Conservation (phyloP, 2,888 invertebrate species). For the Prosapia bicincta region DNA sequence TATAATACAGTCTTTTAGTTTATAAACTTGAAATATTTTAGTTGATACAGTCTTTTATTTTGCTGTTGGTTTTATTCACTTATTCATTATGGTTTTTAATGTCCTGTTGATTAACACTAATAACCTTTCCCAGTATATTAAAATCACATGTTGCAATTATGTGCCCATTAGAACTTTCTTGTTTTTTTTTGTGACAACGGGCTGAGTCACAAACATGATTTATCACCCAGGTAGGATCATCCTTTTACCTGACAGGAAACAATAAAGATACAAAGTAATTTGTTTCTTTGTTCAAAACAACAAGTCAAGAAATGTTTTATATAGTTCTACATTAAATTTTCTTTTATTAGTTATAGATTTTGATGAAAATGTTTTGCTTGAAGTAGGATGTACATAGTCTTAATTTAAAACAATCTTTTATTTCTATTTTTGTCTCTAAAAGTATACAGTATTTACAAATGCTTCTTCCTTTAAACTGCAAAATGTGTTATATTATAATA, state of each 20-base stretch:
- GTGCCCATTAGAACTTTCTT: conserved; percentile 8
- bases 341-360: background rate
- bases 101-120: background rate
- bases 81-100: conserved; percentile 17
- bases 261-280: conserved; percentile 11
- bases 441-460: too few species aligned
- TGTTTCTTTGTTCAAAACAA: conserved; percentile 13
- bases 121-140: conserved; percentile 16
- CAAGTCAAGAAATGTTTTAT: conserved; percentile 6
- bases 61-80: too few species aligned
- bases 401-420: too few species aligned
- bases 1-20: conserved; percentile 15
- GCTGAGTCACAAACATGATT: conserved; percentile 5
- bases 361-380: background rate
- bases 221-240: conserved; percentile 17
- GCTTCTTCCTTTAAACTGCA: background rate
- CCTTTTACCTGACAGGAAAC: too few species aligned
- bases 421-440: background rate
- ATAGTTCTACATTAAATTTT: background rate
- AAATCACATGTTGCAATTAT: conserved; percentile 13
- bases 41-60: too few species aligned
- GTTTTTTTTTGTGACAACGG: conserved; percentile 2
- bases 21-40: conserved; percentile 10
- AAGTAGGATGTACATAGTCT: conserved; percentile 1
- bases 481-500: too few species aligned